Percentiles rank a stretch among this genome's conserved stretches.
Evolutionary conservation across 2,888 invertebrate genomes (phyloP).

Genomic region (Odontothrips loti): DNA sequence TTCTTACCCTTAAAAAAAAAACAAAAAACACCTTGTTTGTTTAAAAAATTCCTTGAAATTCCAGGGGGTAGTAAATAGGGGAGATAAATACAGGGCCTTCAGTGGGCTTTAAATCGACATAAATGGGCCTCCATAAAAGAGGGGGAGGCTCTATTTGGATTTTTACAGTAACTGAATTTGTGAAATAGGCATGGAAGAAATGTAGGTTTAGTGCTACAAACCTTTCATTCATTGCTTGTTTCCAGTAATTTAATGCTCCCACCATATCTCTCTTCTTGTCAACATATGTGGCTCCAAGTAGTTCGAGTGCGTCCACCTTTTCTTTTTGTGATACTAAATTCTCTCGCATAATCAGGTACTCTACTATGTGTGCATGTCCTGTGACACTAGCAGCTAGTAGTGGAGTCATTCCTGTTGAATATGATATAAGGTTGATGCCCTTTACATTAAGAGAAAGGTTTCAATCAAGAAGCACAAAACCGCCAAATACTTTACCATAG

Average conservation of each 20-base stretch:
- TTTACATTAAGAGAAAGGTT: too few relatives aligned
- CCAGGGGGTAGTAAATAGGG: too few relatives aligned
- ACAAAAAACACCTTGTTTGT: too few relatives aligned
- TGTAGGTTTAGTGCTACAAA: constrained; percentile 42
- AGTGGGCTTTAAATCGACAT: too few relatives aligned
- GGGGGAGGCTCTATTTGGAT: too few relatives aligned
- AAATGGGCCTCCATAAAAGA: too few relatives aligned
- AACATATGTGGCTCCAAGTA: constrained; percentile 92
- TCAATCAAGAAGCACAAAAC: neutral
- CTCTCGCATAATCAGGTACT: constrained; percentile 75
- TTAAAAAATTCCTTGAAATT: too few relatives aligned
- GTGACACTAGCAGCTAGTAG: constrained; percentile 88
- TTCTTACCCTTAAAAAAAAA: too few relatives aligned
- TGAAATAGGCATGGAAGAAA: neutral
- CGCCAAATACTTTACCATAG: constrained; percentile 58
- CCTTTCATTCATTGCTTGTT: constrained; percentile 85
- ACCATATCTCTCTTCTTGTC: constrained; percentile 94
- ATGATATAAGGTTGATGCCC: neutral
- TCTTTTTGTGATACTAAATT: constrained; percentile 69
- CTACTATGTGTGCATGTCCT: constrained; percentile 89
- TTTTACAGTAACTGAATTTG: too few relatives aligned
- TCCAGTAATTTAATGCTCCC: constrained; percentile 83
- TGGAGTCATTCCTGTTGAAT: constrained; percentile 79
- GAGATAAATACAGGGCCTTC: too few relatives aligned
- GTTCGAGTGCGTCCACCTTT: constrained; percentile 83